Conservation (phyloP, 2,888 invertebrate genomes). For the Yponomeuta plumbellus region DNA sequence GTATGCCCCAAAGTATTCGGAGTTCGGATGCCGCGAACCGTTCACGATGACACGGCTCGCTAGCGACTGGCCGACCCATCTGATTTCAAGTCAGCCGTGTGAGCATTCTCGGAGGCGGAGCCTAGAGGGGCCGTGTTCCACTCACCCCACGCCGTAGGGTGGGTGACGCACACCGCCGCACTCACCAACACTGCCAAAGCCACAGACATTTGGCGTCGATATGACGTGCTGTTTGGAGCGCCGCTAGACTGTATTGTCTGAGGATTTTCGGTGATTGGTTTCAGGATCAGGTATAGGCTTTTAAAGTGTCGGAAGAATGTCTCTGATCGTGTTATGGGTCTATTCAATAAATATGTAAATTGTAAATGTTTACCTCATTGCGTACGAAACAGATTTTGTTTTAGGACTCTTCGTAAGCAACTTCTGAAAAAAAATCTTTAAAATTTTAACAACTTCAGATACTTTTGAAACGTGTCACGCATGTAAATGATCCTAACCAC, state of each 20-base stretch:
- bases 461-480: neutral
- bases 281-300: constrained; percentile 2
- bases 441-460: too few species aligned
- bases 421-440: too few species aligned
- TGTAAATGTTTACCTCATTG: neutral
- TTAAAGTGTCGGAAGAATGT: neutral
- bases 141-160: constrained; percentile 47
- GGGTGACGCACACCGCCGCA: constrained; percentile 47
- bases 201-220: constrained; percentile 20
- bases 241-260: constrained; percentile 8
- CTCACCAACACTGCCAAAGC: constrained; percentile 44
- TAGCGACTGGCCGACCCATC: constrained; percentile 74
- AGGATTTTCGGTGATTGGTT: constrained; percentile 13
- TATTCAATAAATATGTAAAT: neutral
- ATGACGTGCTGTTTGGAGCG: constrained; percentile 26
- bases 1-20: constrained; percentile 63
- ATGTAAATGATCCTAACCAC: neutral
- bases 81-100: constrained; percentile 76
- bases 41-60: constrained; percentile 74
- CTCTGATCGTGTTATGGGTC: neutral
- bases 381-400: neutral
- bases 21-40: constrained; percentile 65
- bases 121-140: constrained; percentile 43
- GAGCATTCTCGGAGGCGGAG: constrained; percentile 69
- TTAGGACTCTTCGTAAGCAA: neutral